Evolutionary conservation across 2,888 invertebrate species (phyloP), one percentile per base, ranked within the genome.

Genomic region (Parascotia fuliginaria): DNA sequence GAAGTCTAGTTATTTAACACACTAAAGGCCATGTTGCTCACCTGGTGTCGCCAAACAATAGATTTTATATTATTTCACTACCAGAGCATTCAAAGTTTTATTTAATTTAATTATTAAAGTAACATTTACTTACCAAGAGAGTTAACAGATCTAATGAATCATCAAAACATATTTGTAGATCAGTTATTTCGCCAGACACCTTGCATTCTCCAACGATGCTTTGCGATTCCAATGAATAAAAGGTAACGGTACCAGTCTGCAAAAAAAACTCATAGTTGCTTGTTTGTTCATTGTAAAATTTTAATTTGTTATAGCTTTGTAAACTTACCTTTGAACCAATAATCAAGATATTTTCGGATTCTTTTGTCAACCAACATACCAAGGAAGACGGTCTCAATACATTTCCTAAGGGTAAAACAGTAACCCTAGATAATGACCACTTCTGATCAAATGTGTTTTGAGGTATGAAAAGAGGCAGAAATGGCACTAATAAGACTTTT

Each of bases 331-430:
- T 95, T 65, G 95, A 95, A n/a, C 95, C 95, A 66, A 95, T 93
- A 54, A 95, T 93, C 36, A 95, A 93, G 63, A 95, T 93, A 75
- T 95, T 95, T 60, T 95, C 94, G 24, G 94, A 95, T 68, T 95
- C 95, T 55, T 94, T 87, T 9, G 96, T 96, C 64, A 96, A 94
- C 96, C 96, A 96, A 95, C 96, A 96, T 9, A 94, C 94, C 4
- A 95, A 92, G 47, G 94, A 94, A 9, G 94, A 89, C 2, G 96
- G 95, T 58, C 88, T 92, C 3, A 77, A 64, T 53, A 87, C 75
- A 48, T 77, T 77, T n/a, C 77, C 75, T 19, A 91, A 73, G 5
- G 89, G 89, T 32, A 92, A 71, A 19, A 90, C 91, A 27, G 92
- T 91, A 16, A 92, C 89, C 68, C 92, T 83, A n/a, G 88, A 81